Conservation (phyloP, 2,888 invertebrate species). For the Eumerus sabulonum region DNA sequence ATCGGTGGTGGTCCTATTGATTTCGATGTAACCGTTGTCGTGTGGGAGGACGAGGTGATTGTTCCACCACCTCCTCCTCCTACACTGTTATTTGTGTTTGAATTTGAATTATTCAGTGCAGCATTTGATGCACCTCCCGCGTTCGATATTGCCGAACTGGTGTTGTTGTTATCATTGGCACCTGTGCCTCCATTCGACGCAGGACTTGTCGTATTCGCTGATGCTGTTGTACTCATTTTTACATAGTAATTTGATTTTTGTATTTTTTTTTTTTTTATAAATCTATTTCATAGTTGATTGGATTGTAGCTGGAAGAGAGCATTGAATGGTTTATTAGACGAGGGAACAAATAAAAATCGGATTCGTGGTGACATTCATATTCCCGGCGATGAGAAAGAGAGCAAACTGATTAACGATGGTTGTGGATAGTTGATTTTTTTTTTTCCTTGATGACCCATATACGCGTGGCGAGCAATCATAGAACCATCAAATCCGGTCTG, state of each 20-base stretch:
- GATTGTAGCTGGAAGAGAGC: slow-evolving; percentile 45
- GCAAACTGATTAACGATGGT: slow-evolving; percentile 19
- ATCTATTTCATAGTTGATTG: slow-evolving; percentile 56
- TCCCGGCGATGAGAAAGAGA: slow-evolving; percentile 56
- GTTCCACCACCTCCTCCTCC: neutral
- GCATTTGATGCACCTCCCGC: slow-evolving; percentile 13
- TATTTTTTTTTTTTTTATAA: slow-evolving; percentile 7
- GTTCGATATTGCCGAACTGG: slow-evolving; percentile 3
- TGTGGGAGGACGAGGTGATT: slow-evolving; percentile 15
- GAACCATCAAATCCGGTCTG: slow-evolving; percentile 49
- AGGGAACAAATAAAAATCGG: no score
- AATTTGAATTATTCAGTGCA: slow-evolving; percentile 53
- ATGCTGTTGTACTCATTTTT: slow-evolving; percentile 66
- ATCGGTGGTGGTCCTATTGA: slow-evolving; percentile 71
- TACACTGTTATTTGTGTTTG: slow-evolving; percentile 36
- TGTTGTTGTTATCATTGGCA: slow-evolving; percentile 58
- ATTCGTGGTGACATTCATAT: slow-evolving; percentile 28
- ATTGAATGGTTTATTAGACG: slow-evolving; percentile 41
- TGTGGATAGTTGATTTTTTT: slow-evolving; percentile 7
- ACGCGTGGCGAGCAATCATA: slow-evolving; percentile 4
- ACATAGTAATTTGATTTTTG: slow-evolving; percentile 41
- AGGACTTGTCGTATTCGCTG: slow-evolving; percentile 47
- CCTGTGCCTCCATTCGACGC: slow-evolving; percentile 52
- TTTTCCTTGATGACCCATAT: slow-evolving; percentile 7
- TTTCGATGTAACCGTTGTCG: slow-evolving; percentile 70